Evolutionary conservation across 1,140 invertebrate species (phyloP).

Genomic region (Pseudomyrmex gracilis): DNA sequence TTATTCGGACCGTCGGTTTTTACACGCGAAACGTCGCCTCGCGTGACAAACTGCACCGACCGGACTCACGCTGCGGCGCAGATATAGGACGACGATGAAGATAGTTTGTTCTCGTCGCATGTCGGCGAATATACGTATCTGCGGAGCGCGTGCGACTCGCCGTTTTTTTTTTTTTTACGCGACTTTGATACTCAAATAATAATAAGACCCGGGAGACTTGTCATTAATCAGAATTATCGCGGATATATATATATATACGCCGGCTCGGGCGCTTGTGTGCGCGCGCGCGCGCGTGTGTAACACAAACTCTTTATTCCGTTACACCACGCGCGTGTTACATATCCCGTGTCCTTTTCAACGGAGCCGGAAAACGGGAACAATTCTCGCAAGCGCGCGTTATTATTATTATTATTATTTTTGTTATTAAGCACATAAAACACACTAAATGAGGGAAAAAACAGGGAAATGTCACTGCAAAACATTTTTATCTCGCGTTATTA

Average conservation of each 20-base stretch:
- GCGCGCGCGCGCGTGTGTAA: slow-evolving; percentile 9
- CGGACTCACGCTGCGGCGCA: slow-evolving; percentile 26
- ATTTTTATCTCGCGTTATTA: neutral
- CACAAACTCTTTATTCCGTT: neutral
- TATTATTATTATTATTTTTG: too few relatives aligned
- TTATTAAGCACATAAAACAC: too few relatives aligned
- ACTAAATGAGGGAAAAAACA: too few relatives aligned
- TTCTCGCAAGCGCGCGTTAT: too few relatives aligned
- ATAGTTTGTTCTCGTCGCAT: slow-evolving; percentile 57
- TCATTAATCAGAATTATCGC: slow-evolving; percentile 53
- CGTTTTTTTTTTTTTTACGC: slow-evolving; percentile 22
- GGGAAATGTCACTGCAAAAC: too few relatives aligned
- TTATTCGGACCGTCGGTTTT: slow-evolving; percentile 63
- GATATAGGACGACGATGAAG: slow-evolving; percentile 68
- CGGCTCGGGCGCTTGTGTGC: neutral
- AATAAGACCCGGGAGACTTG: slow-evolving; percentile 2
- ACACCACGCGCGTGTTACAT: neutral
- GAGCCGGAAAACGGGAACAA: too few relatives aligned
- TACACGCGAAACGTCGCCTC: slow-evolving; percentile 61
- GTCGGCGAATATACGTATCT: slow-evolving; percentile 21
- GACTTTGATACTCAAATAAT: slow-evolving; percentile 33
- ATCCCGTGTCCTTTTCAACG: too few relatives aligned
- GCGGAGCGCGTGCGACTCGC: slow-evolving; percentile 12
- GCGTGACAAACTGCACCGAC: slow-evolving; percentile 45
- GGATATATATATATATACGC: neutral